Conservation (phyloP, 2,888 invertebrate species). For the Argyra leucocephala region DNA sequence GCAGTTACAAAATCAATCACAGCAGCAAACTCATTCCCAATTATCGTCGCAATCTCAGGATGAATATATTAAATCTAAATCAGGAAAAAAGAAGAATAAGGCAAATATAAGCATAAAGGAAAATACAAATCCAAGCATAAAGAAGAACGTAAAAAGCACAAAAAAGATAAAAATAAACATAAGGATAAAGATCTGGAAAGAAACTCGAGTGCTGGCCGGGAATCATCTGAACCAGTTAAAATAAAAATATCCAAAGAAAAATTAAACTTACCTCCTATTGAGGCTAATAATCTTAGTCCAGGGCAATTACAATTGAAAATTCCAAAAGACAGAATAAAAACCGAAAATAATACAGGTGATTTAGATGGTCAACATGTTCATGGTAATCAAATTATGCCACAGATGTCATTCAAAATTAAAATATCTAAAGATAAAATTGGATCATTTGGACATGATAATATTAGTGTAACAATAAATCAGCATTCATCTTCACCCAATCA, state of each 20-base stretch:
- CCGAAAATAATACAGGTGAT: slow-evolving; percentile 33
- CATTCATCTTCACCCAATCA: slow-evolving; percentile 14
- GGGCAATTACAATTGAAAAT: slow-evolving; percentile 64
- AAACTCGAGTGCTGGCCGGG: slow-evolving; percentile 19
- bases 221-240: slow-evolving; percentile 38
- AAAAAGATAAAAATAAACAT: slow-evolving; percentile 51
- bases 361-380: slow-evolving; percentile 13
- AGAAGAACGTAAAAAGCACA: slow-evolving; percentile 62
- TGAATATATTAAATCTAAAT: slow-evolving; percentile 23
- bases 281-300: not conserved
- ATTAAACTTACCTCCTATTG: slow-evolving; percentile 34
- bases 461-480: slow-evolving; percentile 15
- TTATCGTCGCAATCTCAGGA: slow-evolving; percentile 21
- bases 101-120: slow-evolving; percentile 71
- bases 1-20: slow-evolving; percentile 17
- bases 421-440: slow-evolving; percentile 67
- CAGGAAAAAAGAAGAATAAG: slow-evolving; percentile 58
- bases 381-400: slow-evolving; percentile 9
- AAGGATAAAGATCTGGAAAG: slow-evolving; percentile 29
- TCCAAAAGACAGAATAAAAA: slow-evolving; percentile 62
- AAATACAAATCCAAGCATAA: slow-evolving; percentile 66
- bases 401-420: slow-evolving; percentile 59
- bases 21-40: too few species aligned
- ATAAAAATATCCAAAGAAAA: slow-evolving; percentile 55
- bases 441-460: slow-evolving; percentile 36